Base-by-base conservation (phyloP, 2,797 vertebrate genomes). In the Diceros bicornis region DNA sequence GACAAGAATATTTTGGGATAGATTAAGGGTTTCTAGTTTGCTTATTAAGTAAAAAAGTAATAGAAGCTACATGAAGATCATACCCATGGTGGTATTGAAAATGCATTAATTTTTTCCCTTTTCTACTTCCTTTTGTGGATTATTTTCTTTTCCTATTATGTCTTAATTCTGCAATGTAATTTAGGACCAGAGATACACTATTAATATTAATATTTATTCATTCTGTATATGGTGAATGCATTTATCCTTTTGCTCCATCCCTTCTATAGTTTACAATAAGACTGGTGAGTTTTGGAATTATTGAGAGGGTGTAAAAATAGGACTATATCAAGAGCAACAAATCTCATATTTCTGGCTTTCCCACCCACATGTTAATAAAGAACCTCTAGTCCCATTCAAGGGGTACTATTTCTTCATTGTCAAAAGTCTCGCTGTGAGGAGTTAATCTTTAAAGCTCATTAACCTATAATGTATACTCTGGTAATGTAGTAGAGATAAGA, bases 1-100 rank as follows among this genome's bases (percentile, higher is more conserved):
- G 7, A 62, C 1, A 89, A 66, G 8, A 75, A 75, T 81, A 74
- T 55, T 83, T 44, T 18, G 20, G 3, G 6, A 81, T 81, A 47
- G 25, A 61, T 52, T 23, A 69, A 75, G 1, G 2, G 8, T 6
- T 92, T 79, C 88, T 95, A 32, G 72, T 71, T 91, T 82, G 27
- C 34, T 93, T 55, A 61, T 77, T 86, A 62, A 50, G 50, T 57
- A 84, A 84, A 52, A 92, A 84, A 74, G 7, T 68, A 91, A 87
- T 37, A 79, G 20, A 95, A 83, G 18, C 6, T 41, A 32, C 23
- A 66, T 86, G 81, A 72, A 89, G 0, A 55, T 79, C 5, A 92
- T 81, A 61, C 61, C 13, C 23, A 87, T 75, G 25, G 12, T 87
- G 7, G 1, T 79, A 74, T 79, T 92, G 14, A 94, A 85, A 92